Percentiles rank a stretch among this genome's conserved stretches.
These are phyloP conservation scores for Neoscelio sp. DNA, from an alignment of 2,888 invertebrate species.

Conservation along the genomic window DNA sequence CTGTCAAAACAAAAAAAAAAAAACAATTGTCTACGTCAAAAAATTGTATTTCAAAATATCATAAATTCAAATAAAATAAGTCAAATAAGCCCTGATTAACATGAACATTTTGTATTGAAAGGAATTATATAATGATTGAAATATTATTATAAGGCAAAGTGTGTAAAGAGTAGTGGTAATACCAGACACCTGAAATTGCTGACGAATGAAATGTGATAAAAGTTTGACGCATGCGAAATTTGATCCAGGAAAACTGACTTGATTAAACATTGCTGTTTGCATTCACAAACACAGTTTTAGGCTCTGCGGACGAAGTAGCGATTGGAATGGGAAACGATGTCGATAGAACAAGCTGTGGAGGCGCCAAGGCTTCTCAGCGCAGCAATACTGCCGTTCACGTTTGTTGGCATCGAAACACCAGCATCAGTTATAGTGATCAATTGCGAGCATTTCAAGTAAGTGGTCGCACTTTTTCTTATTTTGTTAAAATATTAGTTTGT, in stretches of 20 bases:
- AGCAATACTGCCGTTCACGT: slow-evolving; percentile 96
- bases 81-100: too few relatives aligned
- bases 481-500: too few relatives aligned
- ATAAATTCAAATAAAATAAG: too few relatives aligned
- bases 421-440: slow-evolving; percentile 90
- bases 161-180: too few relatives aligned
- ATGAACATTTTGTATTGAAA: too few relatives aligned
- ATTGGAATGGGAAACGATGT: slow-evolving; percentile 86
- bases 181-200: too few relatives aligned
- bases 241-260: neutral
- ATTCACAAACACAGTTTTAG: slow-evolving; percentile 83
- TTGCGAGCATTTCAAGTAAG: slow-evolving; percentile 89
- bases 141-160: too few relatives aligned
- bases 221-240: neutral
- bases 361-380: slow-evolving; percentile 86
- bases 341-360: slow-evolving; percentile 83
- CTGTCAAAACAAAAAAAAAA: neutral
- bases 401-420: slow-evolving; percentile 98
- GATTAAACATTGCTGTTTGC: slow-evolving; percentile 4
- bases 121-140: too few relatives aligned
- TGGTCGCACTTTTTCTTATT: too few relatives aligned
- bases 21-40: neutral
- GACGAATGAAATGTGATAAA: too few relatives aligned
- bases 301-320: slow-evolving; percentile 89
- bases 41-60: too few relatives aligned